phyloP scores from a whole-genome alignment of 2,888 invertebrate genomes.

The Taphrorychus bicolor region DNA sequence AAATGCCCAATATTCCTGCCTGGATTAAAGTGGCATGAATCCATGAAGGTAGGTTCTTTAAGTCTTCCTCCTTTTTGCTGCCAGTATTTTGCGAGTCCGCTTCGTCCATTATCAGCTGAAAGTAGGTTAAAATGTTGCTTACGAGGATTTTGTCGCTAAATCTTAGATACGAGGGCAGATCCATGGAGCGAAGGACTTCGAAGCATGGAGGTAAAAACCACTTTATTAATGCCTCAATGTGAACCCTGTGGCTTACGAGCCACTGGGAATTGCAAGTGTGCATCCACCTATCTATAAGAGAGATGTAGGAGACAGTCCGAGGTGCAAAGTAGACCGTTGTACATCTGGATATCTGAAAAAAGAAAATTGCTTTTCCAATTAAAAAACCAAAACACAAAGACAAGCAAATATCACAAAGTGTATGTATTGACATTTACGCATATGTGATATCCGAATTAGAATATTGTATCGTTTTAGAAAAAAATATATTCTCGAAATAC shows the following conservation, averaged over 20 bases:
- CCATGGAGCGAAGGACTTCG: slow-evolving; percentile 53
- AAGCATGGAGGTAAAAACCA: slow-evolving; percentile 68
- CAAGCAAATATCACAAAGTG: no score
- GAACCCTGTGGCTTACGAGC: slow-evolving; percentile 47
- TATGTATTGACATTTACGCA: no score
- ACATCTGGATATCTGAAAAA: slow-evolving; percentile 64
- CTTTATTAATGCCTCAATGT: slow-evolving; percentile 56
- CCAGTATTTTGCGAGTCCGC: slow-evolving; percentile 48
- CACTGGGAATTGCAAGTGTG: slow-evolving; percentile 44
- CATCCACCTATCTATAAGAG: slow-evolving; percentile 63
- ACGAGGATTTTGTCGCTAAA: slow-evolving; percentile 56
- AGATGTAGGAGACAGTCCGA: slow-evolving; percentile 63
- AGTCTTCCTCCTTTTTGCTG: slow-evolving; percentile 53
- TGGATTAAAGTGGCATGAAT: slow-evolving; percentile 63
- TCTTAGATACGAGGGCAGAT: slow-evolving; percentile 42
- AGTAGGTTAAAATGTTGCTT: slow-evolving; percentile 53
- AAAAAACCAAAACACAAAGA: no score
- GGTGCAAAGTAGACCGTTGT: slow-evolving; percentile 70
- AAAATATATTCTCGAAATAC: no score
- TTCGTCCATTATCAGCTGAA: slow-evolving; percentile 55
- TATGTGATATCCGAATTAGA: no score
- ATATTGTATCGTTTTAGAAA: no score
- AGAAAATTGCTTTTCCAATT: not conserved
- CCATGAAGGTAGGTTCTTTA: slow-evolving; percentile 61
- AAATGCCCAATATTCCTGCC: slow-evolving; percentile 80